Evolutionary conservation across 1,140 invertebrate genomes (phyloP), one percentile per base, ranked within the genome.

Genomic region (Bursaphelenchus mucronatus): DNA sequence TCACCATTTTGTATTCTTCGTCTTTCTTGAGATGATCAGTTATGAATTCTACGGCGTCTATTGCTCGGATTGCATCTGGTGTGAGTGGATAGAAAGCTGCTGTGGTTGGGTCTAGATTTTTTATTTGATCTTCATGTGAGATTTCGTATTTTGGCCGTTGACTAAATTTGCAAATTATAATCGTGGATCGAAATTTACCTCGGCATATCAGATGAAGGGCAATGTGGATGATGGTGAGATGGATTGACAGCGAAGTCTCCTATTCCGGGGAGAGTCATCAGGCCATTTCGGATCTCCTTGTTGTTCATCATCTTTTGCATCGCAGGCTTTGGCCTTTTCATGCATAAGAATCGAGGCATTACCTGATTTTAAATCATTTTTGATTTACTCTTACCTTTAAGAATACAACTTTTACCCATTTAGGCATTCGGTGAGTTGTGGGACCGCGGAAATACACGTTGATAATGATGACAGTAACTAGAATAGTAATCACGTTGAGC

Each of bases 361-460:
- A 75, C 57, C 78, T 94, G 51, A 46, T 68, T 64, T 39, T 11
- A 6, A 15, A 56, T 44, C 9, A 39, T 30, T 15, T 49, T n/a
- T 8, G 30, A 41, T 13, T 11, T 0, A 5, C 30, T 54, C 45
- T 44, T 51, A 80, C 76, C 63, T 93, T 90, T n/a, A 97, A 86
- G 83, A 97, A 97, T 44, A 94, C 88, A 57, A 89, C 88, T 41
- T 91, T 86, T 70, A 96, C 94, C 89, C 92, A 92, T 73, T 90
- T 88, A 7, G 93, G 92, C 93, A 97, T 96, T 76, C 90, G 82
- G 76, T 89, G 88, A 8, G 88, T 90, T 44, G 87, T 83, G 1
- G 94, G 94, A 15, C 94, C 94, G 79, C 94, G 86, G 85, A 97
- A 98, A 81, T 98, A 97, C 89, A 92, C 94, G 82, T 99, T 99